These are phyloP conservation scores for Empis livida DNA, from an alignment of 2,888 invertebrate genomes.

Conservation along the genomic window DNA sequence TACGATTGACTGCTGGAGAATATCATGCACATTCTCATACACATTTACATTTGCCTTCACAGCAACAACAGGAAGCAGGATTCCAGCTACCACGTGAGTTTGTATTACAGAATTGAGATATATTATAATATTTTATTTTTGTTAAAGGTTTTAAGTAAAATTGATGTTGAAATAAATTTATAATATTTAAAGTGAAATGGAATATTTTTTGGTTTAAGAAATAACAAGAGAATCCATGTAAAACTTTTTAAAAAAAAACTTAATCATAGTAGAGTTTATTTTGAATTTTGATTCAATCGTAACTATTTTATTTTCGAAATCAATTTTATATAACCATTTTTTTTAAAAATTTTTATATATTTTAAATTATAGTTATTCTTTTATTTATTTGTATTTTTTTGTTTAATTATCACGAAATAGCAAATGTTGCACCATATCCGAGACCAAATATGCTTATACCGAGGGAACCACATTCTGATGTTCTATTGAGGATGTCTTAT, in stretches of 20 bases:
- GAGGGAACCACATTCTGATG: conserved; percentile 37
- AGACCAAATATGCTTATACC: conserved; percentile 38
- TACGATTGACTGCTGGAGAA: conserved; percentile 82
- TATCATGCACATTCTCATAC: conserved; percentile 89
- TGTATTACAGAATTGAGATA: conserved; percentile 26
- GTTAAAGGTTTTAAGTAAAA: neutral
- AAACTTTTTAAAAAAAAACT: no score
- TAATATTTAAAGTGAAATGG: neutral
- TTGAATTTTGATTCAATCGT: neutral
- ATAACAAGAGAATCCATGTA: no score
- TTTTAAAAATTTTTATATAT: conserved; percentile 1
- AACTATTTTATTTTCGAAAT: neutral
- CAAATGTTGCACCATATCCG: conserved; percentile 38
- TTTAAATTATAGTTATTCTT: conserved; percentile 4
- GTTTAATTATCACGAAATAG: conserved; percentile 14
- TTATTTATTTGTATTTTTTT: conserved; percentile 5
- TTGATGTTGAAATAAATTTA: neutral
- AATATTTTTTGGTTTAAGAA: neutral
- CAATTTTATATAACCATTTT: neutral
- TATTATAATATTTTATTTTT: neutral
- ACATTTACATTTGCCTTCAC: conserved; percentile 81
- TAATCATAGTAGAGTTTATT: no score
- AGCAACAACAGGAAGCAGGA: conserved; percentile 56
- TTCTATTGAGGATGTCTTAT: conserved; percentile 36
- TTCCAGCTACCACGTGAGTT: conserved; percentile 47